Evolutionary conservation across 2,888 invertebrate genomes (phyloP).

Genomic region (Sycophila texana): DNA sequence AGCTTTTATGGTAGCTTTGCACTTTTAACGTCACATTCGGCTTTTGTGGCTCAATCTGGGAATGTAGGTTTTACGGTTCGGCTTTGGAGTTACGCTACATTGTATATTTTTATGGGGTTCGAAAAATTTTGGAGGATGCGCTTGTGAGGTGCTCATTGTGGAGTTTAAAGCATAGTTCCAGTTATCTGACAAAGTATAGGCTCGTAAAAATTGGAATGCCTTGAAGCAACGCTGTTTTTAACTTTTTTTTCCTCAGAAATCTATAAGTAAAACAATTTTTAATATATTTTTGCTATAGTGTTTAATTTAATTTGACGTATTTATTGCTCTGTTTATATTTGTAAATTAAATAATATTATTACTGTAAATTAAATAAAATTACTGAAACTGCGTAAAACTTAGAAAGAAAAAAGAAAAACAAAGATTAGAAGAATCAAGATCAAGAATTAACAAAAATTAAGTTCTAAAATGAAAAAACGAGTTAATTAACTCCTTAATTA

Average conservation of each 20-base stretch:
- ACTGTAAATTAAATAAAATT: not conserved
- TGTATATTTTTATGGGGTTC: conserved; percentile 52
- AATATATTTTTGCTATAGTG: no score
- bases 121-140: conserved; percentile 22
- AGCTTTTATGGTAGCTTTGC: conserved; percentile 30
- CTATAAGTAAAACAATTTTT: no score
- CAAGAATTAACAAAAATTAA: not conserved
- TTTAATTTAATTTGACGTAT: no score
- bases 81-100: conserved; percentile 37
- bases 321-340: not conserved
- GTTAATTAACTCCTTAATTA: conserved; percentile 6
- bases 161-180: conserved; percentile 32
- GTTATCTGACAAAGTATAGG: not conserved
- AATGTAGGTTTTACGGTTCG: conserved; percentile 33
- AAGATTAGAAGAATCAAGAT: no score
- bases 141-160: conserved; percentile 2
- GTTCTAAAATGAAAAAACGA: not conserved
- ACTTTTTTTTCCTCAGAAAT: not conserved
- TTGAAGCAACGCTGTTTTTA: not conserved
- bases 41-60: conserved; percentile 22
- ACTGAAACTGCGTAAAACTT: not conserved
- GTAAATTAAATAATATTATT: no score
- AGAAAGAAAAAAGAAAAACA: not conserved
- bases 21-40: conserved; percentile 28
- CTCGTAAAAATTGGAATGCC: not conserved